Percentiles rank a stretch among this genome's conserved stretches.
These are phyloP conservation scores for Troglohyphantes excavatus DNA, from an alignment of 2,888 invertebrate species.

Conservation along the genomic window DNA sequence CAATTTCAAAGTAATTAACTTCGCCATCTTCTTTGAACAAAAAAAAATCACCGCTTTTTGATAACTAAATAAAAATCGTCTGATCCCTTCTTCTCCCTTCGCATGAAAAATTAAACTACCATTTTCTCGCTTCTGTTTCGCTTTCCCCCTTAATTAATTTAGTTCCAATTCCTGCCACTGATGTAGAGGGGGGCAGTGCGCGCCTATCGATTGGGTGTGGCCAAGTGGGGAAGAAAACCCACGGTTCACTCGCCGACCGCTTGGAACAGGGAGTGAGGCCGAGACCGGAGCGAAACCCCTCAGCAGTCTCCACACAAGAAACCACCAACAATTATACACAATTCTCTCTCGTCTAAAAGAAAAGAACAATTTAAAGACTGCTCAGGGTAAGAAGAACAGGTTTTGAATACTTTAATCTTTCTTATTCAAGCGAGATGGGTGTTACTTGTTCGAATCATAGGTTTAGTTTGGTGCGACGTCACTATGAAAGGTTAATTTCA, in stretches of 20 bases:
- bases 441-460: too few relatives aligned
- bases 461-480: too few relatives aligned
- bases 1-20: too few relatives aligned
- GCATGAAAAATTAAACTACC: background rate
- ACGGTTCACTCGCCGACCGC: conserved; percentile 20
- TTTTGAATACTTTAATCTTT: background rate
- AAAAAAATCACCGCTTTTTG: too few relatives aligned
- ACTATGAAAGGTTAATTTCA: too few relatives aligned
- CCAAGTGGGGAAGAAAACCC: conserved; percentile 65
- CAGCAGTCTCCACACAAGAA: background rate
- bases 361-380: conserved; percentile 7
- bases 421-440: too few relatives aligned
- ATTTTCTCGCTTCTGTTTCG: background rate
- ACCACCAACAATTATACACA: background rate
- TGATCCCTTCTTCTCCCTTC: background rate
- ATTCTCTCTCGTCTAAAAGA: background rate
- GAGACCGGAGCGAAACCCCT: background rate
- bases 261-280: conserved; percentile 29
- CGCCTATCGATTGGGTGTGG: conserved; percentile 66
- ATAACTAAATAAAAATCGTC: too few relatives aligned
- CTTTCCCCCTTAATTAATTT: conserved; percentile 16
- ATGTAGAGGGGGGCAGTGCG: conserved; percentile 36
- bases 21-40: too few relatives aligned
- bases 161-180: conserved; percentile 39
- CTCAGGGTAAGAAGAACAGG: background rate